Base-by-base conservation (phyloP, 2,797 vertebrate genomes). In the Agapornis canus region DNA sequence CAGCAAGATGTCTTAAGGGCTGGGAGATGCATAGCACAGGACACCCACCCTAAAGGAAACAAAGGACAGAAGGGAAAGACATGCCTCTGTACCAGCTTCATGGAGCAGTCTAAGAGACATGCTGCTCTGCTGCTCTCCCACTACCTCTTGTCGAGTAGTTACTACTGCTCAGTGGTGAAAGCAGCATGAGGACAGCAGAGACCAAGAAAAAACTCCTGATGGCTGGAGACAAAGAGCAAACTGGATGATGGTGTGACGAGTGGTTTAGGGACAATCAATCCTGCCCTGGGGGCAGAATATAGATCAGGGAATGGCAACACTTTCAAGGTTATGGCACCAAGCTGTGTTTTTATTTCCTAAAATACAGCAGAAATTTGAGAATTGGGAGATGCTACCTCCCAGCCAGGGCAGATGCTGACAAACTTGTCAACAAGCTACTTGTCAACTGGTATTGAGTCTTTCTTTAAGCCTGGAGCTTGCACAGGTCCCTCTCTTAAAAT, bases 321-420 rank as follows among this genome's bases (percentile, higher is more conserved):
- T 64, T 83, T 27, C 22, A 48, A 82, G 49, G 52, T 80, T 61
- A 77, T 0, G 2, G 39, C 79, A 69, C 40, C 15, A 61, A 85
- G 31, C 23, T 52, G 9, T 71, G 25, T 64, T 89, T 69, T 64
- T 42, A 65, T 82, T 61, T 89, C 63, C 39, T 73, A 37, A 84
- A 86, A 65, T 15, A 59, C 37, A 88, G 35, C 35, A 75, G 77
- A 78, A 92, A 83, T 43, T 61, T 82, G 89, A 84, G 66, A 92
- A 75, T 1, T 47, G 52, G 80, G 40, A 84, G 52, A 54, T 75
- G 21, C 48, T 68, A 7, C 31, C 14, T 86, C 43, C 20, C 2
- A 4, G 16, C 0, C 1, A 83, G 52, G 42, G 57, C 65, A 49
- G 73, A 61, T 68, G 45, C 54, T 71, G 80, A 60, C 51, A 83